Percentiles rank a stretch among this genome's conserved stretches.
These are phyloP conservation scores for Caenorhabditis japonica DNA, from an alignment of 2,888 invertebrate genomes.

Conservation along the genomic window DNA sequence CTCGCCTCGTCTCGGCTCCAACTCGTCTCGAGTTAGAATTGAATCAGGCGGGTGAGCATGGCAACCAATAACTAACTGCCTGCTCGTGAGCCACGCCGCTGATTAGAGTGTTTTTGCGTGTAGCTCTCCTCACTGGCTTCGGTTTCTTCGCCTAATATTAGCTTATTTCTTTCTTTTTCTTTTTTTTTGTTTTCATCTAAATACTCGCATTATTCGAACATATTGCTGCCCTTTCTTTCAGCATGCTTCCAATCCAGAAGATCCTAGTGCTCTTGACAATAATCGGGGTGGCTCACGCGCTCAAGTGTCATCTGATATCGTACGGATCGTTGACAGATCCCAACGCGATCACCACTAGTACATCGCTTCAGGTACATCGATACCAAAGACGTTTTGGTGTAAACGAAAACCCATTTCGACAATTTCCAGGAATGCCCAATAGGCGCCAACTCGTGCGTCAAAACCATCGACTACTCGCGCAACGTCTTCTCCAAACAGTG, in stretches of 20 bases:
- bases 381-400: not conserved
- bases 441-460: constrained; percentile 51
- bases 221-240: not conserved
- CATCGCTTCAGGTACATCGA: constrained; percentile 39
- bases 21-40: constrained; percentile 16
- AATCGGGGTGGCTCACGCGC: not conserved
- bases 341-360: constrained; percentile 39
- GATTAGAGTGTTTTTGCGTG: not conserved
- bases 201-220: not conserved
- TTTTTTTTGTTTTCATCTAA: constrained; percentile 17
- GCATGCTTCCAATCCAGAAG: not conserved
- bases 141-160: too few relatives aligned
- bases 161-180: constrained; percentile 14
- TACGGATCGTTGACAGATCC: constrained; percentile 31
- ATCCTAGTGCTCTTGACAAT: constrained; percentile 13
- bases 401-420: not conserved
- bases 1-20: not conserved
- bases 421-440: constrained; percentile 44
- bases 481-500: constrained; percentile 51
- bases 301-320: constrained; percentile 45
- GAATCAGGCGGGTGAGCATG: constrained; percentile 47
- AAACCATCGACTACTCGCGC: constrained; percentile 43
- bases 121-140: not conserved
- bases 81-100: constrained; percentile 6
- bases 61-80: constrained; percentile 43